These are phyloP conservation scores for Polydrusus tereticollis DNA, from an alignment of 2,888 invertebrate genomes.

Conservation along the genomic window DNA sequence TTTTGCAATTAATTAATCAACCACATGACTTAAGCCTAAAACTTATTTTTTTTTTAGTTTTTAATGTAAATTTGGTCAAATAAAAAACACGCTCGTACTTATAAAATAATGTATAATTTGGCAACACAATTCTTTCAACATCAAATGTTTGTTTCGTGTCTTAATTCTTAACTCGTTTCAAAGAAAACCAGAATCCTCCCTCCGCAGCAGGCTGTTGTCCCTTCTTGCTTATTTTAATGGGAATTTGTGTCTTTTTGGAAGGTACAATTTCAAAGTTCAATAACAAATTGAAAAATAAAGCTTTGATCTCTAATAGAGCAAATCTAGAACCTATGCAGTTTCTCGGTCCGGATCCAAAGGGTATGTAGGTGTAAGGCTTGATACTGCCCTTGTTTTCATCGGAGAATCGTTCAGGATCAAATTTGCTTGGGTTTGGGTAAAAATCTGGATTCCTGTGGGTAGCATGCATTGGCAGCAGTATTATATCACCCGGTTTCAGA, in stretches of 20 bases:
- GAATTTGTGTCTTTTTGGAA: constrained; percentile 57
- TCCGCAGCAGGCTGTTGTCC: constrained; percentile 1
- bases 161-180: constrained; percentile 17
- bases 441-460: constrained; percentile 66
- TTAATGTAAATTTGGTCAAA: too few species aligned
- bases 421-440: constrained; percentile 66
- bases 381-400: constrained; percentile 64
- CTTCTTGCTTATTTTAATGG: constrained; percentile 46
- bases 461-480: constrained; percentile 62
- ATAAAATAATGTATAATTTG: too few species aligned
- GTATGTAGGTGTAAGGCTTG: constrained; percentile 68
- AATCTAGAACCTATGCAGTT: constrained; percentile 67
- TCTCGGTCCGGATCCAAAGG: constrained; percentile 64
- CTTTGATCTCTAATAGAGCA: constrained; percentile 56
- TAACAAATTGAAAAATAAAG: constrained; percentile 55
- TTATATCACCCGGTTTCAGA: constrained; percentile 55
- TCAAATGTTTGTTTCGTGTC: too few species aligned
- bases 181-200: constrained; percentile 35
- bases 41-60: too few species aligned
- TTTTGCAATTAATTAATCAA: too few species aligned
- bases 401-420: constrained; percentile 65
- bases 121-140: too few species aligned
- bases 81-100: too few species aligned
- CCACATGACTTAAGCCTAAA: too few species aligned
- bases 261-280: constrained; percentile 57